Evolutionary conservation across 2,113 vertebrate species (phyloP), one percentile per base, ranked within the genome.

Genomic region (Brachypteracias leptosomus): DNA sequence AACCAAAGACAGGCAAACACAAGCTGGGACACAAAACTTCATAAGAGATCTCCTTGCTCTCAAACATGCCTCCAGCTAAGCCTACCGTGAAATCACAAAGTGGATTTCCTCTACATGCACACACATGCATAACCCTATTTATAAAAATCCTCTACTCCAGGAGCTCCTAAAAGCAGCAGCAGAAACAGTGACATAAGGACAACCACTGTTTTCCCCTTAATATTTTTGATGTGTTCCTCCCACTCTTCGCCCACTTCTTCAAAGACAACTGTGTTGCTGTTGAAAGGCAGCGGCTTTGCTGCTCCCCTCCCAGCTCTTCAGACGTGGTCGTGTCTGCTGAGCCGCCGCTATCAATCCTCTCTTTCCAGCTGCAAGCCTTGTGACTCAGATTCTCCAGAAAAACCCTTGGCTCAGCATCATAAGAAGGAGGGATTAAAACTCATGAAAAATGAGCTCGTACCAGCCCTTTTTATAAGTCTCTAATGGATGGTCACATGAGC

Each of bases 301-400:
- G 46, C 84, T 92, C 66, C 47, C 58, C 85, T 95, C 85, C 68
- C 75, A 75, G 75, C 71, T 72, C 78, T 89, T 33, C 84, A 74
- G 74, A 81, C 51, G 0, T 46, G 76, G 85, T 29, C 80, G 90
- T 85, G 93, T 88, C 81, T 88, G 93, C 88, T 63, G 93, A 91
- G 86, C 73, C 7, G 4, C 62, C 15, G 16, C 85, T 90, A 76
- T 80, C 89, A 95, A 70, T 47, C 87, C 81, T 87, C 74, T 75
- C 92, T 63, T 77, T 92, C 86, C 90, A 89, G 91, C 95, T 96
- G 93, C 83, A 92, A 90, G 63, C 75, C 94, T 78, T 90, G 85
- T 96, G 97, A 96, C 94, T 97, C 95, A 97, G 94, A 96, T 74
- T 89, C 94, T 96, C 96, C 95, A 93, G 70, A 90, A 97, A 95